Percentiles rank a stretch among this genome's conserved stretches.
phyloP scores from a whole-genome alignment of 2,888 invertebrate genomes.

The Cantharis lateralis region DNA sequence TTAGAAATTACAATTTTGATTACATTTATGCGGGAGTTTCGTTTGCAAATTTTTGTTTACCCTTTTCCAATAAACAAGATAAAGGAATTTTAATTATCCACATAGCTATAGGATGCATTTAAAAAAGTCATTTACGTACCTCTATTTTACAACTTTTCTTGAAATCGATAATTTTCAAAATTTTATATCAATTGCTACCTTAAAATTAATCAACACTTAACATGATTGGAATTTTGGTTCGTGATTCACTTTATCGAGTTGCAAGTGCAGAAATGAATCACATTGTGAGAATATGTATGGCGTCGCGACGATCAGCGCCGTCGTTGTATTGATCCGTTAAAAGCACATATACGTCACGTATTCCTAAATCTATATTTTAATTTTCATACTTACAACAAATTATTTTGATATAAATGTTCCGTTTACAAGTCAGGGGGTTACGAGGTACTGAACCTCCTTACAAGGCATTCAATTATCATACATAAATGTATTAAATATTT shows the following conservation, averaged over 20 bases:
- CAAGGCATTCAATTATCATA: neutral
- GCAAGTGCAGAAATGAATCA: neutral
- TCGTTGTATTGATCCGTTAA: constrained; percentile 46
- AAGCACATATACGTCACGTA: constrained; percentile 36
- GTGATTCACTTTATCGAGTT: neutral
- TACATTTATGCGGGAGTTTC: neutral
- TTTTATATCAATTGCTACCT: neutral
- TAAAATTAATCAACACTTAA: neutral
- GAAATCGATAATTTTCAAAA: neutral
- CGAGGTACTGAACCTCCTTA: neutral
- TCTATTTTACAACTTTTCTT: neutral
- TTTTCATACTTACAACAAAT: neutral
- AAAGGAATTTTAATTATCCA: neutral
- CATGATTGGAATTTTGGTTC: neutral
- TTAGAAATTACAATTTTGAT: neutral
- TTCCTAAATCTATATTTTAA: constrained; percentile 27
- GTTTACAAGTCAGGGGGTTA: neutral
- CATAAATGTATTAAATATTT: neutral
- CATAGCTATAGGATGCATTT: neutral
- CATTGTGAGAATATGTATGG: constrained; percentile 19
- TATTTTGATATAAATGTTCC: neutral
- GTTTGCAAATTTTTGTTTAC: neutral
- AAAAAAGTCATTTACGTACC: neutral
- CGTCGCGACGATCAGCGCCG: constrained; percentile 47
- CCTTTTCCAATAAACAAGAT: neutral